These are phyloP conservation scores for Caenorhabditis becei DNA, from an alignment of 2,888 invertebrate genomes.

Conservation along the genomic window DNA sequence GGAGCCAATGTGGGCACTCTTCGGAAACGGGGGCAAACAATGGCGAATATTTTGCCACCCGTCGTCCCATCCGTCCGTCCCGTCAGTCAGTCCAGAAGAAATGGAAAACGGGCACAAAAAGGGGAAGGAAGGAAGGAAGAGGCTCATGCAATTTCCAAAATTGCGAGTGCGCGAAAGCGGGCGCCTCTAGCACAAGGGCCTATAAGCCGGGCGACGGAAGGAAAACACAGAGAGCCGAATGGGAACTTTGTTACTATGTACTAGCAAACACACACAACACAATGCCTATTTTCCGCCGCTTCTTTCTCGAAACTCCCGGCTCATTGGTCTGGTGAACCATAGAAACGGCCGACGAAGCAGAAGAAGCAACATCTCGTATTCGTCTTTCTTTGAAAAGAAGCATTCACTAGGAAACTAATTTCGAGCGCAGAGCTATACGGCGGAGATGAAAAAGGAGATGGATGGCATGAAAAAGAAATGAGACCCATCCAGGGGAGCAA, in stretches of 20 bases:
- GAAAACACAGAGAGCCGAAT: conserved; percentile 33
- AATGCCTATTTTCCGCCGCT: neutral
- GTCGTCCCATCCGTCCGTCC: conserved; percentile 22
- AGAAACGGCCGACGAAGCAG: neutral
- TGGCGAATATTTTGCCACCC: conserved; percentile 55
- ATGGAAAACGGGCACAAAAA: conserved; percentile 32
- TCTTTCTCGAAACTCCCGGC: neutral
- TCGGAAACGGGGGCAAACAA: conserved; percentile 53
- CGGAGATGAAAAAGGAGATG: conserved; percentile 16
- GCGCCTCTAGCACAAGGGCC: conserved; percentile 32
- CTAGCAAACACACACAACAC: conserved; percentile 48
- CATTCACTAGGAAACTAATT: conserved; percentile 44
- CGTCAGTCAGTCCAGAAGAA: conserved; percentile 33
- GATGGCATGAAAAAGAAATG: neutral
- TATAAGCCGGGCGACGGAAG: conserved; percentile 51
- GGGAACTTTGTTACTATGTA: conserved; percentile 52
- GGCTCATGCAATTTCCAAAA: conserved; percentile 58
- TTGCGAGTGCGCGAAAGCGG: conserved; percentile 49
- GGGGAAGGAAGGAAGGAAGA: conserved; percentile 39
- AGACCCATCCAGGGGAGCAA: too few species aligned
- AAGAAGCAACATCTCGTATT: conserved; percentile 7
- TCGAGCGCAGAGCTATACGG: neutral
- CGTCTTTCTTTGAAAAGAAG: conserved; percentile 8
- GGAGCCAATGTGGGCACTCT: conserved; percentile 26
- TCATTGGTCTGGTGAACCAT: conserved; percentile 5